Percentiles rank a stretch among this genome's conserved stretches.
phyloP scores from a whole-genome alignment of 1,140 invertebrate genomes.

The Amphibalanus amphitrite region DNA sequence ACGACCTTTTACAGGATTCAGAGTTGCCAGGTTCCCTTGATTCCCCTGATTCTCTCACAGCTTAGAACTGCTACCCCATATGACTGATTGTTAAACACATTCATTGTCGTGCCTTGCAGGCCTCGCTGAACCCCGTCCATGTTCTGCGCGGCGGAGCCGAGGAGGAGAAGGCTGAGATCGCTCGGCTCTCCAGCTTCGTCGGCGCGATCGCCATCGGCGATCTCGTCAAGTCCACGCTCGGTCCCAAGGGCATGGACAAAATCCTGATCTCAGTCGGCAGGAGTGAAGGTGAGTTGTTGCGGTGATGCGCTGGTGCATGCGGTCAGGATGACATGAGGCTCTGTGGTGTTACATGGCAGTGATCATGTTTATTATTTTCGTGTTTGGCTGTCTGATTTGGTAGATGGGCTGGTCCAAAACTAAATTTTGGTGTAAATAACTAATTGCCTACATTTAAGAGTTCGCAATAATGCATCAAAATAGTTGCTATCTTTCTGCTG shows the following conservation, averaged over 20 bases:
- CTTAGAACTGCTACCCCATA: neutral
- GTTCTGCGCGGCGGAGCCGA: slow-evolving; percentile 88
- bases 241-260: slow-evolving; percentile 99
- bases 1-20: too few relatives aligned
- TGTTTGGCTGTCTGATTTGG: neutral
- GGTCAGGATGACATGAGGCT: neutral
- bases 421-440: too few relatives aligned
- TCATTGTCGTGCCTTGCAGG: neutral
- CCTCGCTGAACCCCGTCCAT: slow-evolving; percentile 74
- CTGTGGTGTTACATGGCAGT: too few relatives aligned
- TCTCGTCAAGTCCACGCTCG: slow-evolving; percentile 91
- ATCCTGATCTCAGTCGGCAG: slow-evolving; percentile 72
- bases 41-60: neutral
- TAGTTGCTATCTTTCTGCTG: neutral
- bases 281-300: slow-evolving; percentile 39
- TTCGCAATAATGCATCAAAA: neutral
- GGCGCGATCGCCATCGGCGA: slow-evolving; percentile 97
- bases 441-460: too few relatives aligned
- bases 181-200: slow-evolving; percentile 87
- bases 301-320: slow-evolving; percentile 1
- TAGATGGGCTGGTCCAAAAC: too few relatives aligned
- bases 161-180: slow-evolving; percentile 67
- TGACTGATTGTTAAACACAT: slow-evolving; percentile 2
- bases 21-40: too few relatives aligned
- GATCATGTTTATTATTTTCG: neutral